phyloP scores from a whole-genome alignment of 2,888 invertebrate genomes.

The Oasisia sp. region DNA sequence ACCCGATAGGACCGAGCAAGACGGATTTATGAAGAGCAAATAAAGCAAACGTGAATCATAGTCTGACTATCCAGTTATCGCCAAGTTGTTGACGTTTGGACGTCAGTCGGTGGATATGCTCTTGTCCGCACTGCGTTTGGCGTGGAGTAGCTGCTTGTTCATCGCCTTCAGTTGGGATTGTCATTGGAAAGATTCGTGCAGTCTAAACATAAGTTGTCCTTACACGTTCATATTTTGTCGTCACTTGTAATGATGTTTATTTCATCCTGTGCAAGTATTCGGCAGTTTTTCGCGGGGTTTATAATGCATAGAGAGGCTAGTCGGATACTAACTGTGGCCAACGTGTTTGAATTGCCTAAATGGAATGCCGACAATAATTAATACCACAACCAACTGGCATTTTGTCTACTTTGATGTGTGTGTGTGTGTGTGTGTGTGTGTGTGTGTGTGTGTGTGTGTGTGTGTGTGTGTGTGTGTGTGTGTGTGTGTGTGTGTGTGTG shows the following conservation, averaged over 20 bases:
- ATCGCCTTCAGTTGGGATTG: not conserved
- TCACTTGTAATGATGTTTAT: not conserved
- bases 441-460: too few relatives aligned
- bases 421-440: too few relatives aligned
- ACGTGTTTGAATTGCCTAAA: not conserved
- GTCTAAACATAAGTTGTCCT: not conserved
- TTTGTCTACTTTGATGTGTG: too few relatives aligned
- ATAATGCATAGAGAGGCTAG: not conserved
- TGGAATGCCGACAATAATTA: not conserved
- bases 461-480: too few relatives aligned
- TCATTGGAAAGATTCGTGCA: not conserved
- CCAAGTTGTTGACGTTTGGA: not conserved
- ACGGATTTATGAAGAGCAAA: conserved; percentile 17
- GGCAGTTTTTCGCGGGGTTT: not conserved
- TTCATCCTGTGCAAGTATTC: not conserved
- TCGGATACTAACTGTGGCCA: not conserved
- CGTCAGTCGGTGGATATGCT: not conserved
- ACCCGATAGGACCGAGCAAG: not conserved
- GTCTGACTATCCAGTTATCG: not conserved
- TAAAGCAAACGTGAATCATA: not conserved
- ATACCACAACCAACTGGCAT: too few relatives aligned
- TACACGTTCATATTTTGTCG: not conserved
- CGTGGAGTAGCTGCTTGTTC: not conserved
- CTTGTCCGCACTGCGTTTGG: not conserved
- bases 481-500: too few relatives aligned